phyloP scores from a whole-genome alignment of 2,113 vertebrate genomes.

The Myiozetetes cayanensis region DNA sequence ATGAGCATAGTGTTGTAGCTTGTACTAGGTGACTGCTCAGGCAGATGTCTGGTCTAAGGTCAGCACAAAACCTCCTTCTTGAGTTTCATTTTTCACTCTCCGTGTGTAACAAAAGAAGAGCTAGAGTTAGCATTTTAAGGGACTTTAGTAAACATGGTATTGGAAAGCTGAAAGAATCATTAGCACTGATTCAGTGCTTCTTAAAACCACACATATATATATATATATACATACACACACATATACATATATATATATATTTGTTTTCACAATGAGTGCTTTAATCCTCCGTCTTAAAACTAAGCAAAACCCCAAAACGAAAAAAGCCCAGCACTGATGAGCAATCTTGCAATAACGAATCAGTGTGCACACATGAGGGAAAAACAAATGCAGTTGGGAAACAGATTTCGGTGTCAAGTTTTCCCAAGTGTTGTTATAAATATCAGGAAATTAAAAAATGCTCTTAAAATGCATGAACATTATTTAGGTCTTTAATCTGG shows the following conservation, averaged over 20 bases:
- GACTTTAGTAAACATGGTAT: background rate
- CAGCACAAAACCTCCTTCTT: conserved; percentile 40
- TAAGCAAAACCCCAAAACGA: conserved; percentile 30
- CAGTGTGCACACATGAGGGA: conserved; percentile 57
- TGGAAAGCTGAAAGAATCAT: conserved; percentile 23
- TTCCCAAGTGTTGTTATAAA: conserved; percentile 68
- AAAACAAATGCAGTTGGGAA: conserved; percentile 70
- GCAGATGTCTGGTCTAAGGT: conserved; percentile 41
- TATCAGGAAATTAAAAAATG: conserved; percentile 70
- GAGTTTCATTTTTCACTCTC: conserved; percentile 43
- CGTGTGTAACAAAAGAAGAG: conserved; percentile 28
- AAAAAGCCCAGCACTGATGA: conserved; percentile 49
- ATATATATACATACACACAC: background rate
- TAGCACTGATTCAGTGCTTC: background rate
- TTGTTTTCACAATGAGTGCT: conserved; percentile 39
- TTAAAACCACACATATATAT: background rate
- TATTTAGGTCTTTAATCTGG: conserved; percentile 70
- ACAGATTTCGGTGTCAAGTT: conserved; percentile 67
- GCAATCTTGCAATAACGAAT: conserved; percentile 56
- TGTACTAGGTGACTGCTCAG: background rate
- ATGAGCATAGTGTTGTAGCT: background rate
- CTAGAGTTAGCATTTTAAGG: conserved; percentile 16
- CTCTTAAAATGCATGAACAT: conserved; percentile 67
- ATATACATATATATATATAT: background rate
- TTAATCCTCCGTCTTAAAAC: conserved; percentile 23